Evolutionary conservation across 1,140 invertebrate species (phyloP), one percentile per base, ranked within the genome.

Genomic region (Coelopa frigida): DNA sequence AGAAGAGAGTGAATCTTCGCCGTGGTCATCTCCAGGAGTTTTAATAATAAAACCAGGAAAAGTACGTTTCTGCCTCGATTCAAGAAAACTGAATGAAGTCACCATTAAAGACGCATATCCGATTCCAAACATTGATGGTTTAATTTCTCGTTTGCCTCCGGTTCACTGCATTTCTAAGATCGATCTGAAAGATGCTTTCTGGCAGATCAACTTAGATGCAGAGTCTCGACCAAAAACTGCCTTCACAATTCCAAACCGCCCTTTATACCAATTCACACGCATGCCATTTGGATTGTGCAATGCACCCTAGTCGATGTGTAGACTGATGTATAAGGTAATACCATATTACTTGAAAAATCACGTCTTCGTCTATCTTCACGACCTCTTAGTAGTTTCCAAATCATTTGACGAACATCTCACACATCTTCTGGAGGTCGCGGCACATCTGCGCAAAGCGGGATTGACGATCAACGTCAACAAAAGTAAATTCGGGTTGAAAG

Each of bases 221-320:
- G 31, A 31, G 7, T 54, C 57, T 11, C 37, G 44, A 22, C 57
- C 46, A 58, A 59, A 47, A 74, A 44, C 72, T 1, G 69, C 61
- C 2, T 74, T 74, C 50, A 52, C 50, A 3, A 55, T 68, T 2
- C 57, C 54, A 22, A 59, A 61, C 18, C 50, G 58, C 31, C 61
- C 59, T 4, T 48, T 68, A 11, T 72, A 50, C 44, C 50, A 63
- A 29, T 49, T 49, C 21, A 27, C 12, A 3, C 46, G 22, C n/a
- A 49, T 49, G 47, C 47, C 48, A 15, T 50, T 50, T 24, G 48
- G 26, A 71, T 65, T 50, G 10, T 45, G 42, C 36, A 50, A 45
- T 21, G 42, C 36, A 4, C 32, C 48, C 3, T 27, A 35, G 33
- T 45, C 43, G 7, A 46, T 50, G 40, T 36, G 32, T 8, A 26